Evolutionary conservation across 2,113 vertebrate species (phyloP), one percentile per base, ranked within the genome.

Genomic region (Pygathrix nemaeus): DNA sequence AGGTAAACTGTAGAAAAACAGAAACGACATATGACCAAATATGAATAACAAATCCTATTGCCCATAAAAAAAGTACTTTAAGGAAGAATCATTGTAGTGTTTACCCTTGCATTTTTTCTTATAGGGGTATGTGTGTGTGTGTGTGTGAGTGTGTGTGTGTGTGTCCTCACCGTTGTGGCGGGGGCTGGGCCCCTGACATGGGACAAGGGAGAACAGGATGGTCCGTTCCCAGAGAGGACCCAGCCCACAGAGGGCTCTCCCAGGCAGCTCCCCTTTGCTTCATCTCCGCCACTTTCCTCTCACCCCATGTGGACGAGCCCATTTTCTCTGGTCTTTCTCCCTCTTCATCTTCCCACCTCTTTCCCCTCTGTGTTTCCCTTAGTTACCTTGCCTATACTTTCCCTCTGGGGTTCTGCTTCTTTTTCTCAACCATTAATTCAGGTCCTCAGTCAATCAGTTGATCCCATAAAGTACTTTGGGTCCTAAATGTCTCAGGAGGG

Each of bases 151-250:
- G 52, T 48, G 43, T 35, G n/a, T 55, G 20, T 88, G 11, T 52
- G 10, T 48, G 7, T 76, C 38, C 50, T 9, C 43, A 52, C 12
- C 59, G 72, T 57, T 70, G 3, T 8, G 48, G 8, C 35, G 38
- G 45, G 6, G 12, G 1, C 35, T 9, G 8, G 3, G 17, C 5
- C 68, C 38, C 17, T 59, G 5, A 21, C 40, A 13, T 35, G 0
- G 2, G 23, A 76, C 75, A 72, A 94, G 32, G 9, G 35, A n/a
- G 27, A 40, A 55, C 30, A 35, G 3, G 6, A 55, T 32, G 25
- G 7, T 25, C 10, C 10, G 2, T 8, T 38, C 2, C 43, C 40
- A 40, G 55, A n/a, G 27, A 9, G 5, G 13, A 32, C 8, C 20
- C 70, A 1, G 17, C 14, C 23, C 57, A 61, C n/a, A 25, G 12